Evolutionary conservation across 2,113 vertebrate species (phyloP).

Genomic region (Chunga burmeisteri): DNA sequence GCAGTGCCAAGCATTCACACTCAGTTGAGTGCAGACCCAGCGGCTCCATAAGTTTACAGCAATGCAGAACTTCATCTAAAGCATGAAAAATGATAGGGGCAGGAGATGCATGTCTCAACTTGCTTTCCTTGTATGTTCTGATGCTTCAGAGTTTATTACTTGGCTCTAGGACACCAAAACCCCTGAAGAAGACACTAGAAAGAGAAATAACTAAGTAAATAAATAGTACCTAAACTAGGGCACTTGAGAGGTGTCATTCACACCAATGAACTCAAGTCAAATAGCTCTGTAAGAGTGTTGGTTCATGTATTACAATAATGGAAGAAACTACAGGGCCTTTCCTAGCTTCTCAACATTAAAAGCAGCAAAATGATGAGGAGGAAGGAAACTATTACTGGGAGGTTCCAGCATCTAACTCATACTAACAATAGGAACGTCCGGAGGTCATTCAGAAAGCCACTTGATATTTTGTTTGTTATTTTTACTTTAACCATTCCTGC

Average conservation of each 20-base stretch:
- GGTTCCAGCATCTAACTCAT: neutral
- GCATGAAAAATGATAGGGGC: neutral
- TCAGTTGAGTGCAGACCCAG: neutral
- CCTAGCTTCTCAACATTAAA: neutral
- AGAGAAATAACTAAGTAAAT: neutral
- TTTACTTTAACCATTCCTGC: slow-evolving; percentile 1
- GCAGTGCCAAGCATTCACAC: neutral
- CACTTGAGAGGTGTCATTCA: neutral
- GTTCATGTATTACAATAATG: neutral
- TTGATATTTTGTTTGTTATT: slow-evolving; percentile 10
- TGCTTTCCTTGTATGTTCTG: neutral
- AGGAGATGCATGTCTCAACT: neutral
- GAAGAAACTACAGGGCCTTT: neutral
- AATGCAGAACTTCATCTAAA: neutral
- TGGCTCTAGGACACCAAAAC: neutral
- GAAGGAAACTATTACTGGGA: slow-evolving; percentile 34
- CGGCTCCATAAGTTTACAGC: neutral
- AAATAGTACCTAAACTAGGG: neutral
- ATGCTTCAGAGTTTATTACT: neutral
- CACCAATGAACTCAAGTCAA: neutral
- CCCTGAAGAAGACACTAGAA: neutral
- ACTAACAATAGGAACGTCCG: slow-evolving; percentile 19
- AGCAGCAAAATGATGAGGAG: neutral
- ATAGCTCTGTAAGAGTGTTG: neutral
- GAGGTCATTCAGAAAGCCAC: slow-evolving; percentile 40